phyloP scores from a whole-genome alignment of 2,888 invertebrate genomes.

The Noctua pronuba region DNA sequence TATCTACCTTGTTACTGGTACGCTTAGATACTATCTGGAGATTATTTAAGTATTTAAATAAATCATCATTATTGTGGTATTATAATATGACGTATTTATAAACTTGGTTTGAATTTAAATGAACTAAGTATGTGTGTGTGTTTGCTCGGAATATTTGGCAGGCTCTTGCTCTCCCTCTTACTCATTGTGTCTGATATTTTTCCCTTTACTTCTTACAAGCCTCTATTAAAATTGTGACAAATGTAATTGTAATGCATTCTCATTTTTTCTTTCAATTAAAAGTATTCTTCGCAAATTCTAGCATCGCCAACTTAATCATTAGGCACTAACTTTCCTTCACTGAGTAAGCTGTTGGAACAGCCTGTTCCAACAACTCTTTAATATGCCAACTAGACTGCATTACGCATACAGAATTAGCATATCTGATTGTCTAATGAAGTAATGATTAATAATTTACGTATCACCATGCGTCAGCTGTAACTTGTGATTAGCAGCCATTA shows the following conservation, averaged over 20 bases:
- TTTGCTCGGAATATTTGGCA: background rate
- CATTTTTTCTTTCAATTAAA: background rate
- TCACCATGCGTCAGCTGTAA: constrained; percentile 66
- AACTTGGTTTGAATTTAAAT: background rate
- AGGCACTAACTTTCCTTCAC: background rate
- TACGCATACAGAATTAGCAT: constrained; percentile 53
- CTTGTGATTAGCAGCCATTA: constrained; percentile 69
- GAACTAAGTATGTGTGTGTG: background rate
- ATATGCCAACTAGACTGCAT: constrained; percentile 30
- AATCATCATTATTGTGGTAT: background rate
- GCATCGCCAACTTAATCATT: too few relatives aligned
- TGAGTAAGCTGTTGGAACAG: background rate
- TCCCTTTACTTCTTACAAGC: background rate
- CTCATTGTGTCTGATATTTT: too few relatives aligned
- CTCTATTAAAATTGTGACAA: background rate
- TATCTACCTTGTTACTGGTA: background rate
- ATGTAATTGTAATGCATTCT: background rate
- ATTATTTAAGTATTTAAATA: too few relatives aligned
- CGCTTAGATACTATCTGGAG: background rate
- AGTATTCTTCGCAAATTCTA: background rate
- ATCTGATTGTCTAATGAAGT: constrained; percentile 67
- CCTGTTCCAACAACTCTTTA: constrained; percentile 16
- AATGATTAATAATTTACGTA: constrained; percentile 67
- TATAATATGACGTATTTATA: background rate
- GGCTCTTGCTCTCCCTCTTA: background rate